A percentile compares a stretch with the other conserved stretches of the same genome.
Conservation (phyloP, 2,113 vertebrate genomes). For the Mixornis gularis region DNA sequence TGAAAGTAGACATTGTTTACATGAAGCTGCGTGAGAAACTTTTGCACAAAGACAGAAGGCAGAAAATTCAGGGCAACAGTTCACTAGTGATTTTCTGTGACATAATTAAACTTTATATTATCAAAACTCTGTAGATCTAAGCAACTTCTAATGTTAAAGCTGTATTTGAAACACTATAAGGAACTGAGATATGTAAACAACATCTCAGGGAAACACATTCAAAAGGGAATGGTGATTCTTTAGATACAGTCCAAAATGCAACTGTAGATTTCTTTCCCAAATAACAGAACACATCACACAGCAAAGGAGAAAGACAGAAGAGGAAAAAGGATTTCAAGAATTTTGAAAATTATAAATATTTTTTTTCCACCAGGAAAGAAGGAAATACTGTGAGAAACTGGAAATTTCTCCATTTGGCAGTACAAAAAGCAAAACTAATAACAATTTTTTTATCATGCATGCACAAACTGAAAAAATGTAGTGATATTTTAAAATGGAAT, state of each 20-base stretch:
- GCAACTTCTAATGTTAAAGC: background rate
- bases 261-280: background rate
- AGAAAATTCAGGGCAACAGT: no score
- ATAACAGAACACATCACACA: background rate
- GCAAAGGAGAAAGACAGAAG: background rate
- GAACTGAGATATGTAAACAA: background rate
- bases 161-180: background rate
- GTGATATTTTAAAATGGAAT: background rate
- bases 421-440: background rate
- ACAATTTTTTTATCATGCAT: background rate
- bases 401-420: background rate
- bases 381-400: background rate
- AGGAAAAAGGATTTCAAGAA: background rate
- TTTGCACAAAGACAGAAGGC: no score
- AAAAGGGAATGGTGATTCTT: background rate
- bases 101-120: background rate
- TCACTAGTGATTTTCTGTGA: background rate
- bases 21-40: no score
- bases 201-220: background rate
- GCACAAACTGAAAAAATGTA: background rate
- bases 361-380: background rate
- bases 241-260: background rate
- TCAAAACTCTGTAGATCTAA: background rate
- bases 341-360: background rate
- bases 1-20: no score